Evolutionary conservation across 2,113 vertebrate species (phyloP), one percentile per base, ranked within the genome.

Genomic region (Carlito syrichta): DNA sequence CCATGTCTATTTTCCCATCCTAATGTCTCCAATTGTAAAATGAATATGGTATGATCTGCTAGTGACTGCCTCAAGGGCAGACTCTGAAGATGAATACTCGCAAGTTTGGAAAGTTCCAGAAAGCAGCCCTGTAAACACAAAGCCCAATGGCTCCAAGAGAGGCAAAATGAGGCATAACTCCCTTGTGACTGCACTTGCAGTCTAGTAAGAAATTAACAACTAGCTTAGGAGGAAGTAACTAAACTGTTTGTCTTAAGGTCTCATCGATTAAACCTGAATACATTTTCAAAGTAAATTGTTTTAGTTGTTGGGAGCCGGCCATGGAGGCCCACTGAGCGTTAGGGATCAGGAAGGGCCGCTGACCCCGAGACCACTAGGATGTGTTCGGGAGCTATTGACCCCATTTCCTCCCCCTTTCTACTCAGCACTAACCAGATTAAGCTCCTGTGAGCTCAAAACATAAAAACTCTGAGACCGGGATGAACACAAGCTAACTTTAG

Each of bases 151-250:
- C 25, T 50, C 79, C 20, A 56, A 50, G 48, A 60, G 58, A 0
- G 45, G 20, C 23, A 19, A 35, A 16, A 5, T 4, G 76, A 3
- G 2, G 14, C 8, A 3, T 0, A 9, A 35, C 9, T 45, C 8
- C n/a, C 79, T 56, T 20, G 60, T 63, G 17, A 32, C 43, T 9
- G 8, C 40, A 52, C 17, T n/a, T 0, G 14, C 7, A 81, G 3
- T 14, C 76, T 17, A 62, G 13, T 43, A 92, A 43, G 91, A 79
- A 68, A 86, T 82, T 14, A 84, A 38, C 19, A 66, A 69, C 6
- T 25, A n/a, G 22, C 16, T n/a, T 54, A 71, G 40, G 32, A 71
- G 40, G 32, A 82, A 79, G 58, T 17, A 58, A 66, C 38, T 40
- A 43, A 5, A 4, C 5, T 14, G n/a, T 58, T 35, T 89, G 45